These are phyloP conservation scores for Athalia circularis DNA, from an alignment of 2,888 invertebrate species.

Conservation along the genomic window DNA sequence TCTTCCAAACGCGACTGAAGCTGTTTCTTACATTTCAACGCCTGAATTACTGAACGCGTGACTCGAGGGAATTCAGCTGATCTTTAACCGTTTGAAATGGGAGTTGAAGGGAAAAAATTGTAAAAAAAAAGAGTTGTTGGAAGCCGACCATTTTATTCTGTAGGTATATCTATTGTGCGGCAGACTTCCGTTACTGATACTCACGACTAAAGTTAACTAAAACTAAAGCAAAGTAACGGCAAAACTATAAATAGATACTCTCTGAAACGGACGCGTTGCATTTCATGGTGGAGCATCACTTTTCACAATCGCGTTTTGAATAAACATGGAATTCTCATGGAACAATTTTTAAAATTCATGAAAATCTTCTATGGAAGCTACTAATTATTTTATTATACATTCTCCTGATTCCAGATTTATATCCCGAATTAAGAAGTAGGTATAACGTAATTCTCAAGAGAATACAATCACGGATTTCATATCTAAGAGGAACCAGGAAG, in stretches of 20 bases:
- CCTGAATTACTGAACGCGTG: no score
- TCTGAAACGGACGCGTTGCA: constrained; percentile 26
- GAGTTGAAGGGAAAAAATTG: no score
- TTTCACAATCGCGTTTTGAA: background rate
- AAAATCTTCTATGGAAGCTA: no score
- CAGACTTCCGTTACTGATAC: constrained; percentile 30
- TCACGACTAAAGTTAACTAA: constrained; percentile 32
- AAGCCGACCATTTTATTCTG: background rate
- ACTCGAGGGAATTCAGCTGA: no score
- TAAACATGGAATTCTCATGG: background rate
- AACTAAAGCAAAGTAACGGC: constrained; percentile 43
- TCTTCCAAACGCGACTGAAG: no score
- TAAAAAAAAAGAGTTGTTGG: no score
- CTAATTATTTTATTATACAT: no score
- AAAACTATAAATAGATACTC: constrained; percentile 22
- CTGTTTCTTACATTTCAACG: no score
- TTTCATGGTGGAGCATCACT: constrained; percentile 5
- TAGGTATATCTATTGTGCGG: background rate
- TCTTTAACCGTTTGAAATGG: no score
- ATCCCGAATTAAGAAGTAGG: background rate
- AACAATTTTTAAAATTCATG: constrained; percentile 13
- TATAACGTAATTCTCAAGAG: background rate
- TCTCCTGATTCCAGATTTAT: no score
- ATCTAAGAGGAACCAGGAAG: constrained; percentile 29
- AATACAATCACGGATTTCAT: background rate